A percentile compares a stretch with the other conserved stretches of the same genome.
phyloP scores from a whole-genome alignment of 2,888 invertebrate species.

The Physocephala rufipes region DNA sequence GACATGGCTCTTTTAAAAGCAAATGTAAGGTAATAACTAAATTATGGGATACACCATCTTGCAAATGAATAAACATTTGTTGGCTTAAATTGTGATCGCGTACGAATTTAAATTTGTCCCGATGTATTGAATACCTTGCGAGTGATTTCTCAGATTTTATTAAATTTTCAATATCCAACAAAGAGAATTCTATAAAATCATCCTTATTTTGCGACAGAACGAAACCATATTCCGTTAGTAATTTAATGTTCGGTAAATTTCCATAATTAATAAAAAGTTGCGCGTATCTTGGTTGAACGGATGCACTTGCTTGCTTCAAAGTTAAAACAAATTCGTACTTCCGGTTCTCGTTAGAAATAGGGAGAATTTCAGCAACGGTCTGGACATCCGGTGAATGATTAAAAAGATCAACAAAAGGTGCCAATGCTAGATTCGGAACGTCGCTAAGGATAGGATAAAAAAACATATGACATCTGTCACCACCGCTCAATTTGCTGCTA shows the following conservation, averaged over 20 bases:
- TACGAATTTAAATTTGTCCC: constrained; percentile 73
- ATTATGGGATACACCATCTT: constrained; percentile 76
- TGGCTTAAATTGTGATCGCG: constrained; percentile 70
- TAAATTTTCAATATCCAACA: constrained; percentile 68
- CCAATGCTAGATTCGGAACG: constrained; percentile 77
- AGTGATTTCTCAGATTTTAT: constrained; percentile 58
- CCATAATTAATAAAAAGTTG: constrained; percentile 93
- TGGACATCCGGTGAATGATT: constrained; percentile 79
- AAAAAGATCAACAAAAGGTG: constrained; percentile 89
- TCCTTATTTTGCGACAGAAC: constrained; percentile 74
- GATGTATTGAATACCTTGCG: constrained; percentile 62
- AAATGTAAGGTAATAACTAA: constrained; percentile 65
- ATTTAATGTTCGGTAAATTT: constrained; percentile 78
- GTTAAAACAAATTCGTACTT: constrained; percentile 52
- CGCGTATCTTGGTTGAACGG: constrained; percentile 69
- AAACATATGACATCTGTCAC: constrained; percentile 60
- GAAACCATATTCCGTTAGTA: constrained; percentile 91
- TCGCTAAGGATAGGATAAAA: constrained; percentile 67
- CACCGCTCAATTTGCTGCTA: constrained; percentile 66
- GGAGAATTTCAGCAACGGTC: constrained; percentile 67
- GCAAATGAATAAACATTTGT: constrained; percentile 72
- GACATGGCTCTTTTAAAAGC: constrained; percentile 58
- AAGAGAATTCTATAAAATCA: constrained; percentile 73
- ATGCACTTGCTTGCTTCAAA: constrained; percentile 40
- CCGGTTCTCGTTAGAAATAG: constrained; percentile 27